Conservation (phyloP, 2,888 invertebrate species). For the Camptogramma bilineatum region DNA sequence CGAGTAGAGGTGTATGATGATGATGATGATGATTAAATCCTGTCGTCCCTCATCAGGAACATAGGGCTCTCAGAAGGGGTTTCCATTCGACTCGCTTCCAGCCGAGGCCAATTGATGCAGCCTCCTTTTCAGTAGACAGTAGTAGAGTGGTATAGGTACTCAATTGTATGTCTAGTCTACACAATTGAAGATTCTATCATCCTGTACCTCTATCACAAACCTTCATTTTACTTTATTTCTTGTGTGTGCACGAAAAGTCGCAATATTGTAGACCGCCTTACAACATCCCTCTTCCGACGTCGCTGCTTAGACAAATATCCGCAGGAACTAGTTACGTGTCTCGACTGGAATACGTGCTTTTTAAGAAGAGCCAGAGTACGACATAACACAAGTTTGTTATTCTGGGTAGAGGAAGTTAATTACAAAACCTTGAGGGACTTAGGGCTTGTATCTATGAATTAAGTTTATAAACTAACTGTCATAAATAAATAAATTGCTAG, state of each 20-base stretch:
- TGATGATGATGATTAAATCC: too few species aligned
- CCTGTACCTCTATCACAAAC: background rate
- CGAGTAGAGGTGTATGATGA: too few species aligned
- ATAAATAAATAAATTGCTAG: too few species aligned
- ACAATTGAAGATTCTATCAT: too few species aligned
- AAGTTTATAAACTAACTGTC: background rate
- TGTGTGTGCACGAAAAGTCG: slow-evolving; percentile 16
- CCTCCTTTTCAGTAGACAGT: too few species aligned
- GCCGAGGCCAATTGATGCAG: too few species aligned
- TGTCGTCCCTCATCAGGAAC: too few species aligned
- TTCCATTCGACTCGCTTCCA: too few species aligned
- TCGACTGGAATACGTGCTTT: slow-evolving; percentile 66
- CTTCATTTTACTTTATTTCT: slow-evolving; percentile 3
- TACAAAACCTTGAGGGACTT: background rate
- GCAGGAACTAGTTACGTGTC: slow-evolving; percentile 81
- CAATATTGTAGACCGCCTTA: slow-evolving; percentile 49
- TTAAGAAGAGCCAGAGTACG: slow-evolving; percentile 35
- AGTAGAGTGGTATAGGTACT: too few species aligned
- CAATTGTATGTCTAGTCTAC: too few species aligned
- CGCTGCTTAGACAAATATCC: slow-evolving; percentile 82
- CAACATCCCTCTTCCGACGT: slow-evolving; percentile 64
- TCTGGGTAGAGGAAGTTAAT: background rate
- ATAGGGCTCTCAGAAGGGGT: too few species aligned
- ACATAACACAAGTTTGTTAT: slow-evolving; percentile 1
- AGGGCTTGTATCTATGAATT: background rate